Evolutionary conservation across 1,140 invertebrate genomes (phyloP).

Genomic region (Nasonia longicornis): DNA sequence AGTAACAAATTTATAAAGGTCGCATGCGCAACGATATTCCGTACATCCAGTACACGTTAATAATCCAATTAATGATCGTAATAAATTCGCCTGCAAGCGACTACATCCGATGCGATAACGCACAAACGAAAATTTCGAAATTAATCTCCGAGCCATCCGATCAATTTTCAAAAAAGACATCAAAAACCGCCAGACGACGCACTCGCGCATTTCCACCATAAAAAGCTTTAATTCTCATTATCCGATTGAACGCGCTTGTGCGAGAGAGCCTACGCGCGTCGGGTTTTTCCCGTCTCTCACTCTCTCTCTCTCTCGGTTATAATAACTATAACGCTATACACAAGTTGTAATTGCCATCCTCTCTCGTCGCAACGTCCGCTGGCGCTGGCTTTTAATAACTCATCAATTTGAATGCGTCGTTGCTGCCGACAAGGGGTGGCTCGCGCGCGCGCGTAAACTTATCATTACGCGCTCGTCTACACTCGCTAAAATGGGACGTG

Average conservation of each 20-base stretch:
- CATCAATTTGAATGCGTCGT: slow-evolving; percentile 23
- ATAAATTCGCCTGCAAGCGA: too few species aligned
- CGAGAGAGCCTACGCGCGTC: background rate
- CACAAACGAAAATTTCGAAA: too few species aligned
- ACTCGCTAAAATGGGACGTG: background rate
- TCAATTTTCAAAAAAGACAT: too few species aligned
- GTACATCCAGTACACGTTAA: too few species aligned
- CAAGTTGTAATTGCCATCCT: slow-evolving; percentile 11
- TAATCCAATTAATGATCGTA: too few species aligned
- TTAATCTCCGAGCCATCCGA: too few species aligned
- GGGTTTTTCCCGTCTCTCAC: background rate
- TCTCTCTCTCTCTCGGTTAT: background rate
- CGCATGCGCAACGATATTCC: too few species aligned
- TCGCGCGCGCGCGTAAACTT: slow-evolving; percentile 8
- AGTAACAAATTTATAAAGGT: too few species aligned
- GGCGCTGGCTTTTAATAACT: slow-evolving; percentile 15
- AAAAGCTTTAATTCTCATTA: background rate
- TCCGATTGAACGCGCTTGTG: too few species aligned
- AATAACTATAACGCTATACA: slow-evolving; percentile 14
- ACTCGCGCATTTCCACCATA: too few species aligned
- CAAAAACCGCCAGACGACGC: too few species aligned
- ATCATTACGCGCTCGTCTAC: slow-evolving; percentile 4
- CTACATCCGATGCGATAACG: too few species aligned
- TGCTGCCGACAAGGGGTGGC: background rate
- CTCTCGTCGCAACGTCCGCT: background rate